phyloP scores from a whole-genome alignment of 1,140 invertebrate genomes.

The Bombus pyrosoma region DNA sequence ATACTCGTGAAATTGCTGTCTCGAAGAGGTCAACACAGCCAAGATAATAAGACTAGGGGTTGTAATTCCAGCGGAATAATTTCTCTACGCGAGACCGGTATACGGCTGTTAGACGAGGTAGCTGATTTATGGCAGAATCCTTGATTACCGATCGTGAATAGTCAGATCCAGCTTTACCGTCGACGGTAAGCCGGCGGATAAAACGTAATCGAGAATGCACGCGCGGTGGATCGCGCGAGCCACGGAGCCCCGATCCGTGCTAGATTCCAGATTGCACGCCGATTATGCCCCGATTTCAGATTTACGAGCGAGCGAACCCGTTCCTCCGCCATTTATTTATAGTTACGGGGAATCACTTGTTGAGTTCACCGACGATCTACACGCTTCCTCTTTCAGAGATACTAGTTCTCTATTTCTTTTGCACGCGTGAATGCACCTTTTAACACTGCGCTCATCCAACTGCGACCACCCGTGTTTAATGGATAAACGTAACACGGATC shows the following conservation, averaged over 20 bases:
- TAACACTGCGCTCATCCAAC: slow-evolving; percentile 32
- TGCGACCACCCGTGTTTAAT: slow-evolving; percentile 48
- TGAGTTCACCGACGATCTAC: slow-evolving; percentile 10
- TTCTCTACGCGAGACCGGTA: slow-evolving; percentile 10
- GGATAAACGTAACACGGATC: background rate
- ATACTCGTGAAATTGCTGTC: slow-evolving; percentile 5
- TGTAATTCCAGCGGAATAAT: slow-evolving; percentile 43
- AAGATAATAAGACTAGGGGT: slow-evolving; percentile 40
- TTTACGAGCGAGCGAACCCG: slow-evolving; percentile 66
- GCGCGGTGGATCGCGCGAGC: slow-evolving; percentile 23
- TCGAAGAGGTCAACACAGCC: background rate
- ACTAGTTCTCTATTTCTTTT: slow-evolving; percentile 6
- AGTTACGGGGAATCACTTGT: slow-evolving; percentile 66
- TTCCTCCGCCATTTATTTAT: slow-evolving; percentile 71
- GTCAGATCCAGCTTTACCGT: slow-evolving; percentile 67
- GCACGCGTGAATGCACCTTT: slow-evolving; percentile 54
- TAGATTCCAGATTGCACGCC: slow-evolving; percentile 70
- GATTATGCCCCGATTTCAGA: slow-evolving; percentile 72
- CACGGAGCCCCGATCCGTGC: slow-evolving; percentile 56
- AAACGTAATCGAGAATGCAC: background rate
- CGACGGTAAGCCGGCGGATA: slow-evolving; percentile 51
- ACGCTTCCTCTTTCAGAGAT: background rate
- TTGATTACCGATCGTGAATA: slow-evolving; percentile 70
- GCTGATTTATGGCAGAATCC: slow-evolving; percentile 71
- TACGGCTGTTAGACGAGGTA: background rate